These are phyloP conservation scores for Formica aserva DNA, from an alignment of 2,888 invertebrate species.

Conservation along the genomic window DNA sequence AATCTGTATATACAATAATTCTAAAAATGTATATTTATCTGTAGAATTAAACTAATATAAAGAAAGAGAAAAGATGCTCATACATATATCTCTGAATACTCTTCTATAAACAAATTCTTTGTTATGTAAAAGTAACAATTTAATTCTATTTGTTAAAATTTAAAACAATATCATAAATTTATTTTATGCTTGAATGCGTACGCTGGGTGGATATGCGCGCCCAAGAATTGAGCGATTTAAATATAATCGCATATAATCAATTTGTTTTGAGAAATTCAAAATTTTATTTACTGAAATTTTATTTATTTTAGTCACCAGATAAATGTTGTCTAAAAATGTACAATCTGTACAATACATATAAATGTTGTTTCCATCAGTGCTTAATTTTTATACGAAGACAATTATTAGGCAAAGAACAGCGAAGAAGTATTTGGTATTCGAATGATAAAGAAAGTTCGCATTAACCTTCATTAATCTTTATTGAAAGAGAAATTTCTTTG, in stretches of 20 bases:
- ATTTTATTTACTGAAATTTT: neutral
- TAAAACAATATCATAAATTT: conserved; percentile 15
- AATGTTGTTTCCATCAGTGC: conserved; percentile 25
- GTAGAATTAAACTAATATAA: neutral
- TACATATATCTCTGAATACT: neutral
- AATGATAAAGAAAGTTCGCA: conserved; percentile 7
- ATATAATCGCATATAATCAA: neutral
- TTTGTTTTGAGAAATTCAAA: neutral
- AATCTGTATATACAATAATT: neutral
- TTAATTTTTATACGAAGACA: conserved; percentile 12
- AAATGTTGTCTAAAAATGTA: neutral
- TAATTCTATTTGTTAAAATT: neutral
- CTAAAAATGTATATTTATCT: neutral
- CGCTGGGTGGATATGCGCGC: too few relatives aligned
- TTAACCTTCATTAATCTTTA: conserved; percentile 3
- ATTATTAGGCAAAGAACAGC: conserved; percentile 35
- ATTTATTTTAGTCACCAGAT: neutral
- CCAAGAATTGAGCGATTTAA: neutral
- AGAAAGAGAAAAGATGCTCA: neutral
- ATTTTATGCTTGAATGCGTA: neutral
- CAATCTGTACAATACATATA: neutral
- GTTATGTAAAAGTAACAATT: neutral
- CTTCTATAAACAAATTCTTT: neutral
- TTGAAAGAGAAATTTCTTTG: conserved; percentile 25
- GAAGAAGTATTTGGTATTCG: neutral